phyloP scores from a whole-genome alignment of 2,888 invertebrate species.

The Ornithoptera alexandrae region DNA sequence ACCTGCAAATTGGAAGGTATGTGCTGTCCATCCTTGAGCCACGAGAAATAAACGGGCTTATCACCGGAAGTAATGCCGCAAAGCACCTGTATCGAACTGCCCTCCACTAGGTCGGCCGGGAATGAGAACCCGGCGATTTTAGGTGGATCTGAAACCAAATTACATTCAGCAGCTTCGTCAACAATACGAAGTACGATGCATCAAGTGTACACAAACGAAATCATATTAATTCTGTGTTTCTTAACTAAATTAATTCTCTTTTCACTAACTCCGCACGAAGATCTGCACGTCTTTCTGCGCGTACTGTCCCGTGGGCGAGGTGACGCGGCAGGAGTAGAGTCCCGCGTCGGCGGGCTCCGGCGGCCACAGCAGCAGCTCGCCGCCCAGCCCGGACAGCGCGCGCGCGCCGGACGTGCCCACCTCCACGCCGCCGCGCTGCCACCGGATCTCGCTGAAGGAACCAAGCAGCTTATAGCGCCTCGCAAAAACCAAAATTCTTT shows the following conservation, averaged over 20 bases:
- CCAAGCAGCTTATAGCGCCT: too few relatives aligned
- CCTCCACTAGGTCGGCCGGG: constrained; percentile 89
- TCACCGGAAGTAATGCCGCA: constrained; percentile 88
- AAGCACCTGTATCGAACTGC: constrained; percentile 89
- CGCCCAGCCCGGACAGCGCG: constrained; percentile 53
- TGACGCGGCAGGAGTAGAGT: constrained; percentile 87
- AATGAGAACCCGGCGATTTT: constrained; percentile 91
- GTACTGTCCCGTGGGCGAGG: constrained; percentile 85
- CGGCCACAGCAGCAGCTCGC: constrained; percentile 76
- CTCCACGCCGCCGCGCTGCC: constrained; percentile 66
- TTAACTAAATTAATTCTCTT: too few relatives aligned
- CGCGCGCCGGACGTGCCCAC: constrained; percentile 51
- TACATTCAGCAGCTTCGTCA: too few relatives aligned
- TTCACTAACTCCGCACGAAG: constrained; percentile 85
- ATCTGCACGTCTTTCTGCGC: constrained; percentile 87
- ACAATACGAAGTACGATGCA: too few relatives aligned
- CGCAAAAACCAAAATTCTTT: too few relatives aligned
- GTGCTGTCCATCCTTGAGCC: constrained; percentile 84
- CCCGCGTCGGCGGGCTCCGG: constrained; percentile 84
- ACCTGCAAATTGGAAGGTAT: constrained; percentile 83
- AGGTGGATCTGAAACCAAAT: constrained; percentile 82
- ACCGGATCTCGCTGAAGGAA: constrained; percentile 60
- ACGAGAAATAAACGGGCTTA: constrained; percentile 85
- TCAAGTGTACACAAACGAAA: too few relatives aligned
- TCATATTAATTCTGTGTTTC: too few relatives aligned